phyloP scores from a whole-genome alignment of 2,888 invertebrate species.

The Trilocha varians region DNA sequence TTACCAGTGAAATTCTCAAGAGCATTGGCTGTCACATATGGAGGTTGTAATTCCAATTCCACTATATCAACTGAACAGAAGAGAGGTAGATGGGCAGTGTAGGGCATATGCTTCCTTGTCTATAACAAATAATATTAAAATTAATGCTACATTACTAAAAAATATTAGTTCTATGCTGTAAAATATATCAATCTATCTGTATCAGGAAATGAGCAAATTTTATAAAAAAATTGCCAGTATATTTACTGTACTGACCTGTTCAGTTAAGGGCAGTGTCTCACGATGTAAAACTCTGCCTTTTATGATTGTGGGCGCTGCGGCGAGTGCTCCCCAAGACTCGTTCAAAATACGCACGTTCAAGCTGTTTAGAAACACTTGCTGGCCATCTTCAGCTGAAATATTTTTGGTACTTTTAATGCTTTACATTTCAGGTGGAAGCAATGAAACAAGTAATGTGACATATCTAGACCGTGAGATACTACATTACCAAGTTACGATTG shows the following conservation, averaged over 20 bases:
- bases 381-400: conserved; percentile 88
- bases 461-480: too few species aligned
- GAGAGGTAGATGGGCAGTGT: conserved; percentile 89
- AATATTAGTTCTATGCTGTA: background rate
- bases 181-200: background rate
- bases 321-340: conserved; percentile 86
- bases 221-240: background rate
- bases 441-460: conserved; percentile 8
- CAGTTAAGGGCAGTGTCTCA: conserved; percentile 88
- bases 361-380: conserved; percentile 92
- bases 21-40: conserved; percentile 79
- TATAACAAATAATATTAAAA: conserved; percentile 23
- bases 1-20: conserved; percentile 80
- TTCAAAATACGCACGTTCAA: conserved; percentile 92
- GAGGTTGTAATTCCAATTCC: conserved; percentile 86
- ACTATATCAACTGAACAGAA: conserved; percentile 93
- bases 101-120: conserved; percentile 76
- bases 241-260: conserved; percentile 38
- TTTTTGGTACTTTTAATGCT: too few species aligned
- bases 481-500: too few species aligned
- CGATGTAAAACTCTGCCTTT: conserved; percentile 88
- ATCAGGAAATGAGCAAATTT: background rate
- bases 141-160: background rate
- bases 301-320: conserved; percentile 82
- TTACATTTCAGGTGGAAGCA: too few species aligned